Base-by-base conservation (phyloP, 2,888 invertebrate species). In the Phengaris alcon region DNA sequence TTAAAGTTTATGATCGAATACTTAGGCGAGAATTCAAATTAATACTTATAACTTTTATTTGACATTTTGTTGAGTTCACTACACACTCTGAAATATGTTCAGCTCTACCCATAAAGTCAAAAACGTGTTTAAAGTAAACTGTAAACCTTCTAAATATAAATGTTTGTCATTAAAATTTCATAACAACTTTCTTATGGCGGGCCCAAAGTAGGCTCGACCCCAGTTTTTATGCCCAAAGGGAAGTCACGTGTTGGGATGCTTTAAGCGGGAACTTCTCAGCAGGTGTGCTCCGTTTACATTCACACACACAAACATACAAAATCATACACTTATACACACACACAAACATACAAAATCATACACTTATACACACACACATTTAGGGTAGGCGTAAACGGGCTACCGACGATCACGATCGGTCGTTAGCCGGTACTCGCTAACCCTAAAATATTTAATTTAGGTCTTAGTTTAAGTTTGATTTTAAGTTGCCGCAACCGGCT, bases 251-350 rank as follows among this genome's bases (percentile, higher is more conserved):
- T 72, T 72, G 52, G 68, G 77, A 77, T 75, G 77, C 76, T 75
- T 55, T 54, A 59, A 69, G 76, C 77, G 69, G 77, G 78, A 81
- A 79, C 78, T 79, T 69, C 76, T 52, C 79, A 78, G 82, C 83
- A 83, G 83, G 83, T 83, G 83, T 82, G 83, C 79, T 79, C 80
- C 77, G 81, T 81, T 77, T 82, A 80, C 80, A 82, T 79, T 79
- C 78, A 77, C 82, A 78, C 82, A 84, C 82, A 80, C 78, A 81
- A 79, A 79, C 80, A 78, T 77, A 81, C 79, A 73, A 76, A 76
- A 35, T 35, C 35, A 74, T 73, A 74, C 7, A 7, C 48, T 13
- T 6, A 55, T 68, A 54, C 12, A 54, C 57, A n/a, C n/a, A 22
- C 3, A 15, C 22, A 59, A 79, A 79, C 80, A 78, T 77, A 81